Conservation (phyloP, 1,140 invertebrate species). For the Drosophila ercepeae region DNA sequence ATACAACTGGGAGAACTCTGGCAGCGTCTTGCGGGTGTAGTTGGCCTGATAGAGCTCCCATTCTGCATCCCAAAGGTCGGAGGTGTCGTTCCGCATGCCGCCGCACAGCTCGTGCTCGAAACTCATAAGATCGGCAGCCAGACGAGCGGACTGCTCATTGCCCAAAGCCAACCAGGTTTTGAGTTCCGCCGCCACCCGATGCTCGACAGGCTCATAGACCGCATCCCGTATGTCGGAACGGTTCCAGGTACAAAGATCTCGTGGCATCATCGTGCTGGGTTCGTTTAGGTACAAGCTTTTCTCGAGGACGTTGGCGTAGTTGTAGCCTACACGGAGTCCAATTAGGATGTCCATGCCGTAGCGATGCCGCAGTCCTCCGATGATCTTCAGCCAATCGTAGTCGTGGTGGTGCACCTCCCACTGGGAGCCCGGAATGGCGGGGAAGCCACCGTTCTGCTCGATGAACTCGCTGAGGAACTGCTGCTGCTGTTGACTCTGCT, state of each 20-base stretch:
- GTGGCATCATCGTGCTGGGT: conserved; percentile 62
- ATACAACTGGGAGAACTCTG: conserved; percentile 37
- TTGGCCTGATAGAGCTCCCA: conserved; percentile 48
- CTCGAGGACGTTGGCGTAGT: conserved; percentile 93
- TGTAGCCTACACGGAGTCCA: conserved; percentile 92
- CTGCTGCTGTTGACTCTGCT: conserved; percentile 90
- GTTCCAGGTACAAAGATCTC: conserved; percentile 48
- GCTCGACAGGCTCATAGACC: conserved; percentile 49
- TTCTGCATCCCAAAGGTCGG: conserved; percentile 46
- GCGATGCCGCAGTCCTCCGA: conserved; percentile 88
- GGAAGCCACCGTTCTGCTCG: conserved; percentile 72
- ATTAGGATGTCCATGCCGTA: conserved; percentile 93
- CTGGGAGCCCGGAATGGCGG: conserved; percentile 67
- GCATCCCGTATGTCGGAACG: conserved; percentile 34
- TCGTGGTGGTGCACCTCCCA: conserved; percentile 62
- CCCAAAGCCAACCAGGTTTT: conserved; percentile 59
- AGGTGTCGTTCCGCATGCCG: conserved; percentile 33
- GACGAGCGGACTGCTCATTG: conserved; percentile 44
- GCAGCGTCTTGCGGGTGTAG: conserved; percentile 53
- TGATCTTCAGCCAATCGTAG: conserved; percentile 89
- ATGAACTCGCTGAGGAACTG: conserved; percentile 88
- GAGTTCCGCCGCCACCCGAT: conserved; percentile 49
- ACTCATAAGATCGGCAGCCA: conserved; percentile 61
- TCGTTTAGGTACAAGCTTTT: conserved; percentile 93
- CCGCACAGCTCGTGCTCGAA: conserved; percentile 74